Conservation (phyloP, 1,140 invertebrate species). For the Drosophila burlai region DNA sequence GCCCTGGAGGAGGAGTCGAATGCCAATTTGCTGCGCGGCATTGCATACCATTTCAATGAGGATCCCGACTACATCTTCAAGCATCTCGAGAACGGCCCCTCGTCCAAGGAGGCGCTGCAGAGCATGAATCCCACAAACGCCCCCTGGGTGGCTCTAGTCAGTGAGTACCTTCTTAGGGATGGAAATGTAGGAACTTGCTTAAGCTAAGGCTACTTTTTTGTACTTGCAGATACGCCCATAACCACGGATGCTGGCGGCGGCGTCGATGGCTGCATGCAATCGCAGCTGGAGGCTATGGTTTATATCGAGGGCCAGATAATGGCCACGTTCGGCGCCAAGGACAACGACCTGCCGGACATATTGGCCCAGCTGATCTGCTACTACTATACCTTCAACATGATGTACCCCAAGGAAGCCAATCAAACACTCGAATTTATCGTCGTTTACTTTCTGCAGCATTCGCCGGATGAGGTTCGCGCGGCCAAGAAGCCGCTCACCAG, state of each 20-base stretch:
- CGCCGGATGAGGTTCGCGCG: slow-evolving; percentile 64
- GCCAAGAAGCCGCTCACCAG: slow-evolving; percentile 61
- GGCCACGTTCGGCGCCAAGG: slow-evolving; percentile 53
- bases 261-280: not conserved
- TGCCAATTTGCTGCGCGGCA: slow-evolving; percentile 64
- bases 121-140: slow-evolving; percentile 71
- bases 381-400: slow-evolving; percentile 83
- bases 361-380: slow-evolving; percentile 76
- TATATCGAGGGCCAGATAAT: slow-evolving; percentile 76
- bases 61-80: slow-evolving; percentile 76
- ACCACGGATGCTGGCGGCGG: slow-evolving; percentile 25
- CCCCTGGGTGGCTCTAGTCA: slow-evolving; percentile 78
- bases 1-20: slow-evolving; percentile 63
- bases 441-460: slow-evolving; percentile 73
- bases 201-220: too few species aligned
- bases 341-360: slow-evolving; percentile 66
- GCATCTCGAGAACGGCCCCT: slow-evolving; percentile 56
- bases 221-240: slow-evolving; percentile 47
- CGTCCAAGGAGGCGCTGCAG: slow-evolving; percentile 64
- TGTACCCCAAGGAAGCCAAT: slow-evolving; percentile 81
- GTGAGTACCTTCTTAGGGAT: slow-evolving; percentile 43
- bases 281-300: slow-evolving; percentile 60
- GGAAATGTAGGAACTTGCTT: too few species aligned
- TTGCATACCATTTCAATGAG: slow-evolving; percentile 74
- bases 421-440: slow-evolving; percentile 83